Base-by-base conservation (phyloP, 2,888 invertebrate species). In the Oscheius onirici region DNA sequence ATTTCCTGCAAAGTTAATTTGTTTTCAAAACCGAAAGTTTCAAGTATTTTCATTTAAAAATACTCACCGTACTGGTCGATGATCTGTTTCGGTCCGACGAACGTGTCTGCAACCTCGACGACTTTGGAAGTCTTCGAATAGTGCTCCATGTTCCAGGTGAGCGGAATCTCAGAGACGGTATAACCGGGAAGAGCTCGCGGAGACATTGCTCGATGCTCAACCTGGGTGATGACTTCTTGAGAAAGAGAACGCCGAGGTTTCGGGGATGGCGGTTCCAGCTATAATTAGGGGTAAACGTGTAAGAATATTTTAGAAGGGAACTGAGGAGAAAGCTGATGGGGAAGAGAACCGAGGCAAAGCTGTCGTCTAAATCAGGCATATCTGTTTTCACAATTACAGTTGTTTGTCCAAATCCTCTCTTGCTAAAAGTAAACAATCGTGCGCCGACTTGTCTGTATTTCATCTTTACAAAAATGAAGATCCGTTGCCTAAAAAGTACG, bases 81-180 rank as follows among this genome's bases (percentile, higher is more conserved):
- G 54, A 71, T 54, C 43, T 75, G 65, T 15, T 65, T 28, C 2
- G 79, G 76, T 17, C 85, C 86, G n/a, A 84, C 79, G 68, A 88
- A 87, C 1, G 85, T 84, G 71, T 87, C 87, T 20, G 87, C 86
- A n/a, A 88, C 87, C 73, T 87, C 88, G 60, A 87, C 82, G 17
- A 87, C 87, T 28, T 84, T 76, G 17, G 85, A 83, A 40, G 74
- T 72, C 58, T 46, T 68, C 26, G 51, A 73, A 40, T 34, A 72
- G 54, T 58, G 58, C 41, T 77, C 77, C 71, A 83, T 65, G 60
- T 86, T 83, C 87, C 87, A 87, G 44, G 83, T 84, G 43, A 74
- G 76, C 8, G 88, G 87, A 26, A 87, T 81, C 44, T 82, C 80
- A 11, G 83, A 83, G 17, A 87, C 87, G 20, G 86, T 85, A 73